Evolutionary conservation across 2,113 vertebrate genomes (phyloP).

Genomic region (Ranitomeya variabilis): DNA sequence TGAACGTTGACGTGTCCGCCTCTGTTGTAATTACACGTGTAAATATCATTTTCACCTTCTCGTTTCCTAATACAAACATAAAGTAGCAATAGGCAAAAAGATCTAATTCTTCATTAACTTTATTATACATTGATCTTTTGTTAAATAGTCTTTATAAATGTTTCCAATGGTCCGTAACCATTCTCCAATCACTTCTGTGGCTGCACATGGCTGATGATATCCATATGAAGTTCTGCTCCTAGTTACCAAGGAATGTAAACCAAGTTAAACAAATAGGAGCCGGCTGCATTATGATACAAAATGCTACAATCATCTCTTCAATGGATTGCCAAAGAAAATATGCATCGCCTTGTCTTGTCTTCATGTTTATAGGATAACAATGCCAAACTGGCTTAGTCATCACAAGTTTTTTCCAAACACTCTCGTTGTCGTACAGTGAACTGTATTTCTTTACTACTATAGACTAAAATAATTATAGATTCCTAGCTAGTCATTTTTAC

Average conservation of each 20-base stretch:
- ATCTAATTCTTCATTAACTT: neutral
- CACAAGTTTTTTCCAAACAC: neutral
- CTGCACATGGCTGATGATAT: slow-evolving; percentile 49
- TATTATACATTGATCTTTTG: neutral
- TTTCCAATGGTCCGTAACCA: slow-evolving; percentile 3
- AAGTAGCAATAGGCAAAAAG: neutral
- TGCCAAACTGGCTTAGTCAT: slow-evolving; percentile 26
- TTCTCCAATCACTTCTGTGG: neutral
- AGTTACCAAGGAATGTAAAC: slow-evolving; percentile 59
- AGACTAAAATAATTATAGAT: too few species aligned
- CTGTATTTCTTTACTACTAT: too few species aligned
- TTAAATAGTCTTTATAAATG: neutral
- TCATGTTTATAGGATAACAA: neutral
- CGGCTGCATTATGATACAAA: slow-evolving; percentile 39
- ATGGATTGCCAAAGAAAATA: slow-evolving; percentile 40
- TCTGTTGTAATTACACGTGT: neutral
- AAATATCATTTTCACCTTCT: neutral
- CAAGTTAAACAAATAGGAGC: slow-evolving; percentile 58
- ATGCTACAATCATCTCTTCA: slow-evolving; percentile 37
- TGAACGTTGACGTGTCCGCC: neutral
- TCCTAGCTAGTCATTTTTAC: too few species aligned
- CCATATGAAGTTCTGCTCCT: slow-evolving; percentile 58
- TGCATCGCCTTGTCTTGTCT: slow-evolving; percentile 18
- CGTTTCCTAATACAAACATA: neutral
- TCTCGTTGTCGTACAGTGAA: too few species aligned